Base-by-base conservation (phyloP, 2,797 vertebrate genomes). In the Hemibagrus guttatus region DNA sequence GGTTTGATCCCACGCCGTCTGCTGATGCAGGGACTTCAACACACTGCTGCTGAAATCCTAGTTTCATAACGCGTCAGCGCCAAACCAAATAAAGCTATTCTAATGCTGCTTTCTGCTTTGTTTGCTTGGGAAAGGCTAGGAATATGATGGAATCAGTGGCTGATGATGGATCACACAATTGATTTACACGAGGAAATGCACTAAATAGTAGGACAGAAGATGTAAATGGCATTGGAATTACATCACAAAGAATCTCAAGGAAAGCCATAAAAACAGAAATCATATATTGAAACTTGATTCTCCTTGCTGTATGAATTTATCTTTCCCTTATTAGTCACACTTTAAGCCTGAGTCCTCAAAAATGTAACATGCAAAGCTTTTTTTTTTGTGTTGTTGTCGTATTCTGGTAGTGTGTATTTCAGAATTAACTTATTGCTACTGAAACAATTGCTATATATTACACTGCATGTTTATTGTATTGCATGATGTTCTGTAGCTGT, bases 11-110 rank as follows among this genome's bases (percentile, higher is more conserved):
- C 19, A 71, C 19, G 42, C 84, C 19, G 17, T 76, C 63, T 83
- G 79, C 87, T 85, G 78, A 85, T n/a, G 61, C 68, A 82, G 87
- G 61, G 83, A 81, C 63, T 82, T 72, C 82, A 87, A 84, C 28
- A 61, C 75, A 16, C 74, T 84, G 59, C 66, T 80, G 83, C 68
- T 84, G 78, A 74, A 74, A 84, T 69, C 31, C 63, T 49, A 84
- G 81, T 83, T 83, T 83, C 49, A 35, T 83, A 83, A 68, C 13
- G 19, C 69, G 17, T 17, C 46, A 68, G 52, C 6, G 81, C 64
- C 63, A 83, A 83, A 59, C 46, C 81, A 68, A 83, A 83, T 69
- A 83, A 68, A 81, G 59, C 59, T 5, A 64, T 81, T 49, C 39
- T 46, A 64, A 83, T 39, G 63, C 81, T 56, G 19, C n/a, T 52